A percentile compares a stretch with the other conserved stretches of the same genome.
phyloP scores from a whole-genome alignment of 2,797 vertebrate species.

The Characodon lateralis region DNA sequence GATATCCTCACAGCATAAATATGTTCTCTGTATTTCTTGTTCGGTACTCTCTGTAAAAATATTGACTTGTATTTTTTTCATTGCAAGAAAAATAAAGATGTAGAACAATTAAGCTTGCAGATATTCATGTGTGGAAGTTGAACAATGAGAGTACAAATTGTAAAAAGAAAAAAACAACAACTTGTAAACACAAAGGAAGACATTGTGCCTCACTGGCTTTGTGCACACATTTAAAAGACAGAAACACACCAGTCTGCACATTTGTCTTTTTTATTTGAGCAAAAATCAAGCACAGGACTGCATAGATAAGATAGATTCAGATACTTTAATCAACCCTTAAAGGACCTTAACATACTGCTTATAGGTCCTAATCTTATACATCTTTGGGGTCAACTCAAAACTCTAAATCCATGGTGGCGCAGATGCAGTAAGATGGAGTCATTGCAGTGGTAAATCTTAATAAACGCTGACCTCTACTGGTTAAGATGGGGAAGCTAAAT shows the following conservation, averaged over 20 bases:
- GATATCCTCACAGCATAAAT: background rate
- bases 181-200: background rate
- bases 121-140: background rate
- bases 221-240: conserved; percentile 3
- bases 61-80: background rate
- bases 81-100: conserved; percentile 36
- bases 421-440: conserved; percentile 27
- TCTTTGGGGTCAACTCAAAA: conserved; percentile 65
- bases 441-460: conserved; percentile 64
- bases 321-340: conserved; percentile 48
- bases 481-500: conserved; percentile 28
- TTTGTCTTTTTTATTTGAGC: conserved; percentile 65
- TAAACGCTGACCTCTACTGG: conserved; percentile 70
- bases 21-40: conserved; percentile 59
- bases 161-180: background rate
- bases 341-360: conserved; percentile 37
- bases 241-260: conserved; percentile 24
- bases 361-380: conserved; percentile 26
- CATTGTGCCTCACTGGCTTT: background rate
- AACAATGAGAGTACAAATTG: background rate
- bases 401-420: conserved; percentile 36
- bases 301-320: conserved; percentile 64
- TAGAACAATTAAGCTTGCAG: background rate
- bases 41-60: conserved; percentile 24
- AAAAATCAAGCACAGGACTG: conserved; percentile 70